These are phyloP conservation scores for Macrophya alboannulata DNA, from an alignment of 2,888 invertebrate species.

Conservation along the genomic window DNA sequence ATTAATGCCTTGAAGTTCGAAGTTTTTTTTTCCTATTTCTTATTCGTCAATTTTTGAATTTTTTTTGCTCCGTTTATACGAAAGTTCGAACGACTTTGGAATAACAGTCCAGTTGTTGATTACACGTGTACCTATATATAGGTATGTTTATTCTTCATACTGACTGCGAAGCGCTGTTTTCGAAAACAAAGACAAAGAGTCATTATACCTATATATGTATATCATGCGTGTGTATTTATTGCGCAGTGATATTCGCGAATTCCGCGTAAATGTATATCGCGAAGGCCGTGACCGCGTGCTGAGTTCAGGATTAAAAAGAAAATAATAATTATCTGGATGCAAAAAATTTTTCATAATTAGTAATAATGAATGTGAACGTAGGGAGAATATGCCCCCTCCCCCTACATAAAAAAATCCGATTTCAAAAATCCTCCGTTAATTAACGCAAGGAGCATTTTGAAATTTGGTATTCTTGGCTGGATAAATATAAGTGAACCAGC, in stretches of 20 bases:
- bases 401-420: too few species aligned
- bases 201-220: background rate
- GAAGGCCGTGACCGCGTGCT: background rate
- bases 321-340: background rate
- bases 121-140: background rate
- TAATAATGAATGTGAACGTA: too few species aligned
- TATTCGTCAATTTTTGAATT: too few species aligned
- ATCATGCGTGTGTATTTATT: slow-evolving; percentile 5
- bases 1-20: too few species aligned
- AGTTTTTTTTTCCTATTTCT: background rate
- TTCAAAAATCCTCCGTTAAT: too few species aligned
- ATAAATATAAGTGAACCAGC: too few species aligned
- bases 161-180: too few species aligned
- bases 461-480: too few species aligned
- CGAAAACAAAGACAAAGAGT: background rate
- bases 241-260: background rate
- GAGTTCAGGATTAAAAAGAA: background rate
- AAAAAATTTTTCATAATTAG: background rate
- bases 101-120: background rate
- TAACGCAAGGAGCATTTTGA: too few species aligned
- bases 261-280: background rate
- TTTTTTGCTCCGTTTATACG: too few species aligned
- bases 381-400: too few species aligned
- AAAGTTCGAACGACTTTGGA: background rate
- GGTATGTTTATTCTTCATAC: background rate